phyloP scores from a whole-genome alignment of 2,113 vertebrate genomes.

The Semicossyphus pulcher region DNA sequence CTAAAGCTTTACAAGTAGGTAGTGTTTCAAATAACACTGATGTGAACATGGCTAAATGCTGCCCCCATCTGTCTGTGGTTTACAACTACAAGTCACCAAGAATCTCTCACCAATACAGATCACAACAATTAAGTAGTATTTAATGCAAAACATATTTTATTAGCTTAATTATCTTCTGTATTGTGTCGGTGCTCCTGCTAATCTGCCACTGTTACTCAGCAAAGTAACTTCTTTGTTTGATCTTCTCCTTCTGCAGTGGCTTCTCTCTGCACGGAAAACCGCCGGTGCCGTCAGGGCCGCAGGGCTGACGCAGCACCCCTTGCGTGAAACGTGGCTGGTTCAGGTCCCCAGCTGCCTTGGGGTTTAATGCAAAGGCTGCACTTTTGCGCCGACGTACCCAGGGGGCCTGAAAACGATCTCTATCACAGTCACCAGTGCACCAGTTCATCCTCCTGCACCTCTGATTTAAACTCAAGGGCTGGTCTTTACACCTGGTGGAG shows the following conservation, averaged over 20 bases:
- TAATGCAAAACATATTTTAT: conserved; percentile 7
- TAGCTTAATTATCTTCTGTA: not conserved
- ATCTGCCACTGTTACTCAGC: not conserved
- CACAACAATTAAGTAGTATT: not conserved
- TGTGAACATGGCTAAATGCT: conserved; percentile 52
- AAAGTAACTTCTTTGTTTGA: not conserved
- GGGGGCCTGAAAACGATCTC: conserved; percentile 19
- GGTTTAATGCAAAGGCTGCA: not conserved
- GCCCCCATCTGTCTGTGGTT: conserved; percentile 62
- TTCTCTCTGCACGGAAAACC: conserved; percentile 55
- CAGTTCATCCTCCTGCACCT: not conserved
- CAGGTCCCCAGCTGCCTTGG: not conserved
- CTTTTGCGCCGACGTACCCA: conserved; percentile 65
- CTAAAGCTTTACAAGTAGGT: conserved; percentile 3
- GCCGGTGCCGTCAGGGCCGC: conserved; percentile 47
- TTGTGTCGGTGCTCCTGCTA: not conserved
- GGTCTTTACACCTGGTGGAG: not conserved
- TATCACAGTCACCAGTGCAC: conserved; percentile 38
- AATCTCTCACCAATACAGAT: not conserved
- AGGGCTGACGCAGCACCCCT: conserved; percentile 52
- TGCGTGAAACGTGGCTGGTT: not conserved
- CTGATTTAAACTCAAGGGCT: not conserved
- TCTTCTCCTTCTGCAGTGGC: conserved; percentile 19
- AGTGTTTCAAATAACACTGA: not conserved
- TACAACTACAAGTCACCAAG: conserved; percentile 43